Conservation (phyloP, 2,888 invertebrate genomes). For the Melanostoma scalare region DNA sequence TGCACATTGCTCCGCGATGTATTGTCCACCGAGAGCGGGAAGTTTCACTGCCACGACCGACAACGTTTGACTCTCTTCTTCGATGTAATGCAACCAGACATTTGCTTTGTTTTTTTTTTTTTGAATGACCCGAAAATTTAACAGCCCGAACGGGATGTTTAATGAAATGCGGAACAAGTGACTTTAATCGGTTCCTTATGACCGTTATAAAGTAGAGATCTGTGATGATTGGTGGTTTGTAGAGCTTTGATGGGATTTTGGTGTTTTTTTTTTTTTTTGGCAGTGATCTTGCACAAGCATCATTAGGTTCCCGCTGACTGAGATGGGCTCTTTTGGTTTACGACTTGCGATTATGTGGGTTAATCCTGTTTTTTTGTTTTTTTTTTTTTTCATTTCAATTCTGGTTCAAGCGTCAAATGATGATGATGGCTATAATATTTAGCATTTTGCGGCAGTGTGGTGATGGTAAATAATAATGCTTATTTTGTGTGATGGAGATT, state of each 20-base stretch:
- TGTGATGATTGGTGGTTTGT: conserved; percentile 53
- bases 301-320: conserved; percentile 24
- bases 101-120: conserved; percentile 1
- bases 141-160: conserved; percentile 38
- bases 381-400: neutral
- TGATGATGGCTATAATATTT: conserved; percentile 48
- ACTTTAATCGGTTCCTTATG: conserved; percentile 70
- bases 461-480: conserved; percentile 39
- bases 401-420: conserved; percentile 48
- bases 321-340: conserved; percentile 33
- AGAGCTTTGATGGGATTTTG: conserved; percentile 46
- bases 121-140: conserved; percentile 58
- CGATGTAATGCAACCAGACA: conserved; percentile 15
- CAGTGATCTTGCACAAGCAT: conserved; percentile 25
- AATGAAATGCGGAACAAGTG: conserved; percentile 71
- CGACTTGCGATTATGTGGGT: conserved; percentile 59
- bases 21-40: conserved; percentile 14
- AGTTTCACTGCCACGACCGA: conserved; percentile 14
- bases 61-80: conserved; percentile 32
- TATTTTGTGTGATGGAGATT: conserved; percentile 43
- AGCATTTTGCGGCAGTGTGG: conserved; percentile 23
- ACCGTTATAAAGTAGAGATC: conserved; percentile 68
- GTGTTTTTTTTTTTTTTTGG: conserved; percentile 16
- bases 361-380: conserved; percentile 51
- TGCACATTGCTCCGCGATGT: conserved; percentile 21